phyloP scores from a whole-genome alignment of 2,888 invertebrate species.

The Neelides folsomi region DNA sequence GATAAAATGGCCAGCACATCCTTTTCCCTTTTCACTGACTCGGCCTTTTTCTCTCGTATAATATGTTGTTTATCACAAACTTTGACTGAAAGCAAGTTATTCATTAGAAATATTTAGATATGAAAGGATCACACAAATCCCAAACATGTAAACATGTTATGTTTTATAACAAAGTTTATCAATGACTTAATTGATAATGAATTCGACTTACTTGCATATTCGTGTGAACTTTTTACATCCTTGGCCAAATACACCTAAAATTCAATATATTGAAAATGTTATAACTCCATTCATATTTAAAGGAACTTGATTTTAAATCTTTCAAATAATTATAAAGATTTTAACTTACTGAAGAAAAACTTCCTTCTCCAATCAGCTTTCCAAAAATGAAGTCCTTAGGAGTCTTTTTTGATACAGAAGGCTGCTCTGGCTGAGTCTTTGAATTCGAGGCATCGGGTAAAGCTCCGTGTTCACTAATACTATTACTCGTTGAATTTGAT shows the following conservation, averaged over 20 bases:
- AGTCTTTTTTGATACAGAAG: slow-evolving; percentile 46
- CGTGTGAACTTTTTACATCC: slow-evolving; percentile 73
- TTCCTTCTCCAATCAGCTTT: slow-evolving; percentile 90
- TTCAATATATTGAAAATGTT: too few species aligned
- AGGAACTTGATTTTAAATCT: too few species aligned
- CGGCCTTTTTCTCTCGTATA: slow-evolving; percentile 79
- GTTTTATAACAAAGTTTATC: not conserved
- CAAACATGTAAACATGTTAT: not conserved
- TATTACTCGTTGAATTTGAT: too few species aligned
- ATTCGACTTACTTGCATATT: slow-evolving; percentile 77
- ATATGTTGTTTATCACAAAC: slow-evolving; percentile 94
- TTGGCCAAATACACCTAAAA: slow-evolving; percentile 71
- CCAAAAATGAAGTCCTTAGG: slow-evolving; percentile 89
- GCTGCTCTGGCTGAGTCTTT: too few species aligned
- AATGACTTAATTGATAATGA: slow-evolving; percentile 6
- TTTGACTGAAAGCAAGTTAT: slow-evolving; percentile 53
- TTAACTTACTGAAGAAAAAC: slow-evolving; percentile 70
- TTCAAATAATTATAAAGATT: too few species aligned
- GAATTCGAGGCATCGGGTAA: too few species aligned
- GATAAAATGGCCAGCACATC: slow-evolving; percentile 79
- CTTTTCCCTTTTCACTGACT: slow-evolving; percentile 86
- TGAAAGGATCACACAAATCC: too few species aligned
- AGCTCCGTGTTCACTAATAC: too few species aligned
- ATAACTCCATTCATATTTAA: too few species aligned
- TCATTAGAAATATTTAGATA: too few species aligned